phyloP scores from a whole-genome alignment of 1,140 invertebrate species.

The Melitaea cinxia region DNA sequence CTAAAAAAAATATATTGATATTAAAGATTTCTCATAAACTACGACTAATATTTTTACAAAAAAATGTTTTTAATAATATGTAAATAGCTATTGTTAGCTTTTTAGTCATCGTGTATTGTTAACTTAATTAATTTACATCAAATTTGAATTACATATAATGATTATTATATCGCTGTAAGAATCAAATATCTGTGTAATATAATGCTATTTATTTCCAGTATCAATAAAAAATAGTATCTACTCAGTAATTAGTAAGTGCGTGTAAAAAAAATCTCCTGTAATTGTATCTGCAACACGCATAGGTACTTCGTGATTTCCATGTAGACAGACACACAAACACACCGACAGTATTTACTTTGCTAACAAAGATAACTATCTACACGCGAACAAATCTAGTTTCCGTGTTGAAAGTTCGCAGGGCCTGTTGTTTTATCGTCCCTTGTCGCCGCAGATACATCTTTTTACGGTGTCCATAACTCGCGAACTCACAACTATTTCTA shows the following conservation, averaged over 20 bases:
- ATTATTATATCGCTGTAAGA: no score
- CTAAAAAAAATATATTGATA: no score
- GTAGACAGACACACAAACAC: neutral
- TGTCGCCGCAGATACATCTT: conserved; percentile 58
- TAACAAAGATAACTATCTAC: conserved; percentile 43
- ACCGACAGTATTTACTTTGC: neutral
- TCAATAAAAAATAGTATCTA: neutral
- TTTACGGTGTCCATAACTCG: conserved; percentile 55
- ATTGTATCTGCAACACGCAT: neutral
- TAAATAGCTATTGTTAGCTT: no score
- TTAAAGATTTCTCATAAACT: no score
- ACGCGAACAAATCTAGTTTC: conserved; percentile 58
- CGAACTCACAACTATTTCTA: conserved; percentile 50
- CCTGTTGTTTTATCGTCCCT: conserved; percentile 56
- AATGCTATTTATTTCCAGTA: conserved; percentile 21
- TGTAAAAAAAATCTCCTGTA: neutral
- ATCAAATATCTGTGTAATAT: no score
- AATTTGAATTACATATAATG: no score
- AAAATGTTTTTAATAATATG: no score
- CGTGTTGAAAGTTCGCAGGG: conserved; percentile 51
- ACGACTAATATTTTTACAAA: no score
- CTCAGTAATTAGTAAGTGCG: neutral
- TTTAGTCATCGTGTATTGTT: no score
- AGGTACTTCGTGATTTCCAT: neutral
- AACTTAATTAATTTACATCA: no score